These are phyloP conservation scores for Noctua pronuba DNA, from an alignment of 2,888 invertebrate species.

Conservation along the genomic window DNA sequence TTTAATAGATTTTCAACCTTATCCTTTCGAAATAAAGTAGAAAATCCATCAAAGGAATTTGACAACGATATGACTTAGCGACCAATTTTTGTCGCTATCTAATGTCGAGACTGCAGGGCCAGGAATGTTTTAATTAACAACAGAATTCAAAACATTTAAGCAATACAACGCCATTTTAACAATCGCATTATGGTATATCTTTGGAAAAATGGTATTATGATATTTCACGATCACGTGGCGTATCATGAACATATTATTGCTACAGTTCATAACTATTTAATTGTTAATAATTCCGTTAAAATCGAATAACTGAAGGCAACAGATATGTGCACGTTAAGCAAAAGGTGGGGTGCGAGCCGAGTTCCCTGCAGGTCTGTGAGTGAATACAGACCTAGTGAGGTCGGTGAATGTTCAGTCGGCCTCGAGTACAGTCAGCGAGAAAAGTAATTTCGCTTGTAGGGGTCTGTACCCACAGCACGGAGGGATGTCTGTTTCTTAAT, in stretches of 20 bases:
- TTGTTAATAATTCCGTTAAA: not conserved
- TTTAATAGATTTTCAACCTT: too few species aligned
- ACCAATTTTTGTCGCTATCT: too few species aligned
- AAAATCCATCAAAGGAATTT: too few species aligned
- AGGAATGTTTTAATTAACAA: not conserved
- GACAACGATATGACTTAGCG: too few species aligned
- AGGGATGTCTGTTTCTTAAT: conserved; percentile 27
- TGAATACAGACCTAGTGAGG: not conserved
- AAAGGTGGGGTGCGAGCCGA: not conserved
- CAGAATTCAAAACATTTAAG: not conserved
- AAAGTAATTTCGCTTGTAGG: not conserved
- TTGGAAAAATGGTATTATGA: not conserved
- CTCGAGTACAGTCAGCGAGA: not conserved
- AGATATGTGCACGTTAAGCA: not conserved
- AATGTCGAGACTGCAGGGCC: too few species aligned
- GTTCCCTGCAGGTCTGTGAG: not conserved
- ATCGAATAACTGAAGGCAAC: not conserved
- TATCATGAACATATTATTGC: not conserved
- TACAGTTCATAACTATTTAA: not conserved
- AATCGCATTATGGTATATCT: not conserved
- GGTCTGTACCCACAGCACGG: not conserved
- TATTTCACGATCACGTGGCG: not conserved
- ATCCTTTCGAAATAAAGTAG: too few species aligned
- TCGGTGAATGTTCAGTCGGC: not conserved
- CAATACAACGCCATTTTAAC: not conserved